Percentiles rank a stretch among this genome's conserved stretches.
Evolutionary conservation across 2,888 invertebrate species (phyloP).

Genomic region (Tanytarsus gracilentus): DNA sequence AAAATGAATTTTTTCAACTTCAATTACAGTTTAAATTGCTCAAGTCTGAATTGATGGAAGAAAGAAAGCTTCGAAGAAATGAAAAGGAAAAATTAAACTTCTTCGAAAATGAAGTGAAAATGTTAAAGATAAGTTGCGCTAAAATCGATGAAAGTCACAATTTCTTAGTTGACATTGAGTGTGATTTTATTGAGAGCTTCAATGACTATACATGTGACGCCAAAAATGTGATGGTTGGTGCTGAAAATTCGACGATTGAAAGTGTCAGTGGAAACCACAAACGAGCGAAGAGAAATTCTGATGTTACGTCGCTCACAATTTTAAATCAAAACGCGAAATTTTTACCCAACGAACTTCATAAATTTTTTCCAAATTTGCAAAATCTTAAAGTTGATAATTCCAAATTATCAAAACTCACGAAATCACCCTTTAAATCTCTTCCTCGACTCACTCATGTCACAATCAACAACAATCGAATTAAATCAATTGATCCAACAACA

Average conservation of each 20-base stretch:
- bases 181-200: neutral
- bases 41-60: neutral
- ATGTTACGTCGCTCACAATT: neutral
- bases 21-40: no score
- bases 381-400: conserved; percentile 4
- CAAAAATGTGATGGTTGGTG: neutral
- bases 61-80: neutral
- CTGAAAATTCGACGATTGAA: conserved; percentile 12
- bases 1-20: no score
- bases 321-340: neutral
- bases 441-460: neutral
- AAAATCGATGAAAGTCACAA: neutral
- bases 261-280: neutral
- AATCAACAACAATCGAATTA: conserved; percentile 29
- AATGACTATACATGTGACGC: neutral
- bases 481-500: conserved; percentile 18
- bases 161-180: neutral
- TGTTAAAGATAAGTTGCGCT: neutral
- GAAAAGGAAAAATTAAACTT: neutral
- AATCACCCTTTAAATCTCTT: neutral
- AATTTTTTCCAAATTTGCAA: neutral
- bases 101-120: neutral
- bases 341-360: neutral
- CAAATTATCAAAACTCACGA: neutral
- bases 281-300: neutral